These are phyloP conservation scores for Polylopha cassiicola DNA, from an alignment of 2,888 invertebrate species.

Conservation along the genomic window DNA sequence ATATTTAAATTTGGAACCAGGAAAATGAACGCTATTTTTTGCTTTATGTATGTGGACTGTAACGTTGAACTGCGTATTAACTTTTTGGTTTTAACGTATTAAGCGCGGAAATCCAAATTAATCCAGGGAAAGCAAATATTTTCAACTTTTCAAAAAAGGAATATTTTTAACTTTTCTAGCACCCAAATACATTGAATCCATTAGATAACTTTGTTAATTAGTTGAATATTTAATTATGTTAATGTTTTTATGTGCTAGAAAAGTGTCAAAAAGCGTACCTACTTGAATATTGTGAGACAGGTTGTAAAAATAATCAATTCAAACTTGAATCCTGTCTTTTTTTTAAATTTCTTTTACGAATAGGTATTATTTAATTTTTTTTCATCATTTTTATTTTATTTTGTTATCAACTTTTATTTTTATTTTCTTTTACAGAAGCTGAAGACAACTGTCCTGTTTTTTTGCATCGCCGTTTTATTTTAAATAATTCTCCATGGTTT, in stretches of 20 bases:
- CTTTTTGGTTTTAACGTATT: no score
- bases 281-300: no score
- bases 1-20: conserved; percentile 58
- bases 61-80: no score
- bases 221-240: no score
- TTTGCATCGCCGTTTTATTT: conserved; percentile 51
- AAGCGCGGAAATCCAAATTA: no score
- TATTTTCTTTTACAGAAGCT: conserved; percentile 56
- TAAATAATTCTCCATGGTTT: conserved; percentile 73
- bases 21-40: conserved; percentile 31
- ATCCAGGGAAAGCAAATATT: no score
- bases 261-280: no score
- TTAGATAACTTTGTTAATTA: no score
- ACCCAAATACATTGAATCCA: no score
- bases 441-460: conserved; percentile 41
- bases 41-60: conserved; percentile 11
- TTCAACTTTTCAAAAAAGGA: no score
- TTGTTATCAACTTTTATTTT: conserved; percentile 20
- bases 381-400: conserved; percentile 17
- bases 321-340: conserved; percentile 4
- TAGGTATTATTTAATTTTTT: conserved; percentile 26
- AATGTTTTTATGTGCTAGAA: no score
- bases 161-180: no score
- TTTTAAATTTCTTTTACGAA: conserved; percentile 25
- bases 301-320: neutral